phyloP scores from a whole-genome alignment of 2,113 vertebrate genomes.

The Crypturellus undulatus region DNA sequence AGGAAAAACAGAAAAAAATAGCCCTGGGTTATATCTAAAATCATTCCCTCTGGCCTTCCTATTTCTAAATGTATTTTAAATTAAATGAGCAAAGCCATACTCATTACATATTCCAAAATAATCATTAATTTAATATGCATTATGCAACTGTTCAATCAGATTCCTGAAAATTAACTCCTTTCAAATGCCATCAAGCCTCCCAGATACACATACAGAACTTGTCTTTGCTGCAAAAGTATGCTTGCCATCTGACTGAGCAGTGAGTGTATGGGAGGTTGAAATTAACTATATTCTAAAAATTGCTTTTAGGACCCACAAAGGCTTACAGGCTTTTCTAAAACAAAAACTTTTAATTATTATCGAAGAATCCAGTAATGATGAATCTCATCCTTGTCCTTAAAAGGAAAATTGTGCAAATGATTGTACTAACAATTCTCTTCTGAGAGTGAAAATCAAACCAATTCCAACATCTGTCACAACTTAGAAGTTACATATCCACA shows the following conservation, averaged over 20 bases:
- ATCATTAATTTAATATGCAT: not conserved
- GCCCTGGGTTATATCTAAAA: not conserved
- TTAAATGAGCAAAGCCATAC: not conserved
- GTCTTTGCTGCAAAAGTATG: not conserved
- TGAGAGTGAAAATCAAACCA: not conserved
- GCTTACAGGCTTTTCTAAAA: not conserved
- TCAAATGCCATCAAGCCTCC: not conserved
- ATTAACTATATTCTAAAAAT: not conserved
- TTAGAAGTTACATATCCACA: accelerated
- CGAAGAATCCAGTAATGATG: not conserved
- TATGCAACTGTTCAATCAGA: not conserved
- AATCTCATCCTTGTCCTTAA: not conserved
- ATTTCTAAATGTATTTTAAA: not conserved
- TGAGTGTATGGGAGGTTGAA: not conserved
- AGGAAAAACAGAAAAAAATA: not conserved
- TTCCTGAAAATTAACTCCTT: not conserved
- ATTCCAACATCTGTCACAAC: not conserved
- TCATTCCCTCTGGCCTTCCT: not conserved
- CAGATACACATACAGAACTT: not conserved
- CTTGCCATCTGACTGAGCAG: not conserved
- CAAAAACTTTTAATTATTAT: not conserved
- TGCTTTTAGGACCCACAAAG: not conserved
- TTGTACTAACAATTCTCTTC: not conserved
- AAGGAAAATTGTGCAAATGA: not conserved
- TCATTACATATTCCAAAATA: not conserved